Conservation (phyloP, 2,113 vertebrate genomes). For the Naja naja region DNA sequence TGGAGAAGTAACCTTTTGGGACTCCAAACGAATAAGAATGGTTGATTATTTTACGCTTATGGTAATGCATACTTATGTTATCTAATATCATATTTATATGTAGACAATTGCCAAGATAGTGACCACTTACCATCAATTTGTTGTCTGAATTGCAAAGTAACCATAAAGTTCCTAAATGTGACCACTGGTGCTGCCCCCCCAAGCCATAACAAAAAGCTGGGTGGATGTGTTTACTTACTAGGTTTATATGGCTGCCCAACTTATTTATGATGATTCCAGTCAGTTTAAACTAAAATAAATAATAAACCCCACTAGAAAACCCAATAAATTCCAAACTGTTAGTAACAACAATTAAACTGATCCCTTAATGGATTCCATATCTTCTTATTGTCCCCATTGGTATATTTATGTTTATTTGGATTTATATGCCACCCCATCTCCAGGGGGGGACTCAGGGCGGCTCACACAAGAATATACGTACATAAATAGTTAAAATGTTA, state of each 20-base stretch:
- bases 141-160: not conserved
- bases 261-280: no score
- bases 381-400: not conserved
- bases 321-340: not conserved
- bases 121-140: not conserved
- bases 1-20: not conserved
- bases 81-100: not conserved
- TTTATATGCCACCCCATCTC: no score
- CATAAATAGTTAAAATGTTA: no score
- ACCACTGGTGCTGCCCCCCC: rapidly evolving
- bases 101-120: not conserved
- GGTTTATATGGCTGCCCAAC: no score
- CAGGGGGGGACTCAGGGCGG: no score
- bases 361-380: not conserved
- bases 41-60: not conserved
- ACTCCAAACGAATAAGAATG: not conserved
- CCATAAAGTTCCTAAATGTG: not conserved
- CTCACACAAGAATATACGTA: no score
- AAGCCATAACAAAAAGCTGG: not conserved
- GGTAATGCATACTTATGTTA: not conserved
- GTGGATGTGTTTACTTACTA: not conserved
- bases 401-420: no score
- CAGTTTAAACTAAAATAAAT: not conserved
- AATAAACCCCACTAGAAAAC: not conserved
- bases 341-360: not conserved